phyloP scores from a whole-genome alignment of 2,113 vertebrate species.

The Sander lucioperca region DNA sequence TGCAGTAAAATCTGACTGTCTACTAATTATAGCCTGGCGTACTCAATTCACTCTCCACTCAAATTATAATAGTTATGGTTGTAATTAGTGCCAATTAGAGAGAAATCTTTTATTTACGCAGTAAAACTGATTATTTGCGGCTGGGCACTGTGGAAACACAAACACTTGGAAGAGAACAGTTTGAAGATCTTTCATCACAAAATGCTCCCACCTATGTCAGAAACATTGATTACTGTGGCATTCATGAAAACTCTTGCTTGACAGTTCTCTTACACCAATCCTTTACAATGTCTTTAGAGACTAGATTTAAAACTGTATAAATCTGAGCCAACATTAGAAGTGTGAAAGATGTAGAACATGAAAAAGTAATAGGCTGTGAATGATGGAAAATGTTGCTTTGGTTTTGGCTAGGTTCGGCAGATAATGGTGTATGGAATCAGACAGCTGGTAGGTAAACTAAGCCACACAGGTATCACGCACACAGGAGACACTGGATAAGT shows the following conservation, averaged over 20 bases:
- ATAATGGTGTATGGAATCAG: constrained; percentile 21
- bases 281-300: not conserved
- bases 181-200: constrained; percentile 19
- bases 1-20: constrained; percentile 9
- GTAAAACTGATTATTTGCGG: constrained; percentile 4
- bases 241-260: not conserved
- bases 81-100: constrained; percentile 43
- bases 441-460: constrained; percentile 27
- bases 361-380: not conserved
- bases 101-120: constrained; percentile 25
- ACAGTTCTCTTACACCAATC: not conserved
- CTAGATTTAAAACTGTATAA: not conserved
- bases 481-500: constrained; percentile 31
- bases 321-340: not conserved
- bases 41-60: constrained; percentile 36
- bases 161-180: not conserved
- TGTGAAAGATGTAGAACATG: not conserved
- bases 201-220: not conserved
- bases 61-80: constrained; percentile 27
- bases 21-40: constrained; percentile 35
- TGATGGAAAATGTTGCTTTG: constrained; percentile 58
- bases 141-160: not conserved
- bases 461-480: constrained; percentile 51
- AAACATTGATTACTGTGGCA: not conserved
- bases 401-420: constrained; percentile 52